Evolutionary conservation across 2,888 invertebrate genomes (phyloP).

Genomic region (Kryphioiulus occultus): DNA sequence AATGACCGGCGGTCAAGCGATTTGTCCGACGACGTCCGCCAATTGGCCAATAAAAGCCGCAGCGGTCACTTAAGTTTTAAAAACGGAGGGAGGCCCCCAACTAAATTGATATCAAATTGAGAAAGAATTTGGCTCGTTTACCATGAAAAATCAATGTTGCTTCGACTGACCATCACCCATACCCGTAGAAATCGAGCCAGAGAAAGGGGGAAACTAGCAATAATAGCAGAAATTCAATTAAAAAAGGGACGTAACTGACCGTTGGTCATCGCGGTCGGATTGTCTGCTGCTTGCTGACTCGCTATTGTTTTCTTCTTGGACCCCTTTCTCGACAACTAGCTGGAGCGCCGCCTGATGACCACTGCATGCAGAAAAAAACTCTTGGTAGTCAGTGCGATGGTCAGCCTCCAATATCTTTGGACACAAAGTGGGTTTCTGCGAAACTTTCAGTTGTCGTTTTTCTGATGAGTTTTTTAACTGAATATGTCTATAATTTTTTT

Average conservation of each 20-base stretch:
- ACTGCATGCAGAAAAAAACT: too few species aligned
- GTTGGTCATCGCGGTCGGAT: not conserved
- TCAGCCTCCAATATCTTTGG: too few species aligned
- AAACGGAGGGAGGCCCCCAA: too few species aligned
- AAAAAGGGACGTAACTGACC: not conserved
- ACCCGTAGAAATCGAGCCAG: too few species aligned
- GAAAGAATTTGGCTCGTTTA: slow-evolving; percentile 19
- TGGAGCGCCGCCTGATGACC: not conserved
- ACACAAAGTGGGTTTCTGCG: too few species aligned
- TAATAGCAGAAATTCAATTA: not conserved
- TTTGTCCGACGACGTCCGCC: not conserved
- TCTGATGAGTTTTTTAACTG: too few species aligned
- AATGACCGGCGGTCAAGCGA: too few species aligned
- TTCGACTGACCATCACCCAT: not conserved
- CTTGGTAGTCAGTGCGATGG: too few species aligned
- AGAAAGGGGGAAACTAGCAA: too few species aligned
- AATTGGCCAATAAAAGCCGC: slow-evolving; percentile 9
- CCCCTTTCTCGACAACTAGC: not conserved
- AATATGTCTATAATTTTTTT: too few species aligned
- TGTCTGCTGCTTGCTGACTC: not conserved
- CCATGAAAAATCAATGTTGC: not conserved
- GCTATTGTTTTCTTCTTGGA: too few species aligned
- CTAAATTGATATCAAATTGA: slow-evolving; percentile 3
- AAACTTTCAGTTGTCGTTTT: too few species aligned
- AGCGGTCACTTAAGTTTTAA: slow-evolving; percentile 9